phyloP scores from a whole-genome alignment of 1,140 invertebrate genomes.

The Galendromus occidentalis region DNA sequence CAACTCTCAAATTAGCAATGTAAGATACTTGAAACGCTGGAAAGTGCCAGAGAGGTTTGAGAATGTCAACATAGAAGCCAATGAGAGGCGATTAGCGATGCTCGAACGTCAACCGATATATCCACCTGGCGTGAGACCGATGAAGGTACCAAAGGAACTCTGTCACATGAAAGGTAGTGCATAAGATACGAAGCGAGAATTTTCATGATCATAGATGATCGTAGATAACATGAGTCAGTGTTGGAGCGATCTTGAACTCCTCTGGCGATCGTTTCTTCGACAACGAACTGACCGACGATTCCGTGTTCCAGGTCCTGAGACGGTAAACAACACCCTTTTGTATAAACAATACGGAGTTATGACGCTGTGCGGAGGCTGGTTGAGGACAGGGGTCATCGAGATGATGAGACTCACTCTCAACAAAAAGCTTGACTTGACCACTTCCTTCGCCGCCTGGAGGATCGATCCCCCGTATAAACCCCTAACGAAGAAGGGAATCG shows the following conservation, averaged over 20 bases:
- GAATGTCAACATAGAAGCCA: not conserved
- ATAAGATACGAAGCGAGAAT: too few species aligned
- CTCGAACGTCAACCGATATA: not conserved
- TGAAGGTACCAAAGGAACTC: not conserved
- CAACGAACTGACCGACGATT: too few species aligned
- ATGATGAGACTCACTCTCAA: conserved; percentile 56
- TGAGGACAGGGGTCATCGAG: conserved; percentile 62
- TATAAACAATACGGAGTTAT: conserved; percentile 78
- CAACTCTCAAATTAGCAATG: not conserved
- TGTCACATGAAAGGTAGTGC: not conserved
- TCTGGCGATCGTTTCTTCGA: too few species aligned
- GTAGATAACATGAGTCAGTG: too few species aligned
- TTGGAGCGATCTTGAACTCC: too few species aligned
- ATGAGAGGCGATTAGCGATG: not conserved
- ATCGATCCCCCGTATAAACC: conserved; percentile 87
- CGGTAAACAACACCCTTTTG: conserved; percentile 54
- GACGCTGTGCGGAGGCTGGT: conserved; percentile 59
- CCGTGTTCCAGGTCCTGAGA: conserved; percentile 60
- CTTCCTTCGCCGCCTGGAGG: conserved; percentile 86
- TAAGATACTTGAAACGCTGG: not conserved
- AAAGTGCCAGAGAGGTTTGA: not conserved
- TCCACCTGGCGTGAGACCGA: not conserved
- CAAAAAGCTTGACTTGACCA: conserved; percentile 48
- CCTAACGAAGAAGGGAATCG: conserved; percentile 69
- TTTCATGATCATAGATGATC: too few species aligned